Conservation (phyloP, 2,113 vertebrate genomes). For the Pao palembangensis region DNA sequence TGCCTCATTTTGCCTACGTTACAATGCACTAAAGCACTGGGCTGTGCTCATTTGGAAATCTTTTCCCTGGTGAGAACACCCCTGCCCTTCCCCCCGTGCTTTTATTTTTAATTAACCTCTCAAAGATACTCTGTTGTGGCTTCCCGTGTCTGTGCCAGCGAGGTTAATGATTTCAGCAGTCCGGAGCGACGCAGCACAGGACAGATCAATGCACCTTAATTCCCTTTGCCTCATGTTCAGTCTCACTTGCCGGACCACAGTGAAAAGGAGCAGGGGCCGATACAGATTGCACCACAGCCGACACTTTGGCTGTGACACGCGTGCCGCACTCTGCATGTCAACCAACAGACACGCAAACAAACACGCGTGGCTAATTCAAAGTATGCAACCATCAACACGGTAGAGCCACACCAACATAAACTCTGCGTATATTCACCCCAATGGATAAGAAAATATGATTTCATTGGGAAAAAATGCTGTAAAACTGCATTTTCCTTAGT, state of each 20-base stretch:
- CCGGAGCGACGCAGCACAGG: constrained; percentile 64
- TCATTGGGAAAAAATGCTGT: too few species aligned
- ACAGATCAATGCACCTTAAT: constrained; percentile 80
- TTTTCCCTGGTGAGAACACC: constrained; percentile 68
- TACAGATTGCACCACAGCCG: constrained; percentile 46
- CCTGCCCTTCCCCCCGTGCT: constrained; percentile 48
- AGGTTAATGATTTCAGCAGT: constrained; percentile 79
- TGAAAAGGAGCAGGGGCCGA: constrained; percentile 56
- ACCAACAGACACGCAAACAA: constrained; percentile 15
- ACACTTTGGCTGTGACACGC: constrained; percentile 22
- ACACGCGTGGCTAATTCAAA: constrained; percentile 16
- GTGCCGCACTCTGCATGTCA: constrained; percentile 33
- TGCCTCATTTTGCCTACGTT: constrained; percentile 18
- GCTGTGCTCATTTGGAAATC: constrained; percentile 73
- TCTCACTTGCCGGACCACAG: constrained; percentile 65
- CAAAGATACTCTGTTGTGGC: constrained; percentile 76
- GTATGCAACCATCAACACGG: not conserved
- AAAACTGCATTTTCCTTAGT: too few species aligned
- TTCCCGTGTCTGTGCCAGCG: constrained; percentile 73
- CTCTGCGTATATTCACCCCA: too few species aligned
- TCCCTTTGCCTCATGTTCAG: constrained; percentile 64
- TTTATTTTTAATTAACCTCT: constrained; percentile 85
- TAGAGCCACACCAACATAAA: not conserved
- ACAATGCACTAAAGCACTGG: constrained; percentile 31
- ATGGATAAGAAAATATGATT: not conserved